phyloP scores from a whole-genome alignment of 2,797 vertebrate genomes.

The Poeciliopsis paucimaculata region DNA sequence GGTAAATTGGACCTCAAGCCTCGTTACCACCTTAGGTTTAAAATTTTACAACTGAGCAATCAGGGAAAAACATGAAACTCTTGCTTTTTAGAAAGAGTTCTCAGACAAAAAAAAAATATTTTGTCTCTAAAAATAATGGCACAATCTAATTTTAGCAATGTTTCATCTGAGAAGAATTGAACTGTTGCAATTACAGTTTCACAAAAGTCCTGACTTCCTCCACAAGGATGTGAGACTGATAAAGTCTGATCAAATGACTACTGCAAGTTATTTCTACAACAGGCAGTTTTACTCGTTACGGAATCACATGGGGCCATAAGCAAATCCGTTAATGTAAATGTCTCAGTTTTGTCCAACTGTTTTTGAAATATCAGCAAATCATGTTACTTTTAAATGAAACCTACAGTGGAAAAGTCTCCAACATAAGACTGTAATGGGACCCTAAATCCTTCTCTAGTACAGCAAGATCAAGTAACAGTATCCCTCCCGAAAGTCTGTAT shows the following conservation, averaged over 20 bases:
- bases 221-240: not conserved
- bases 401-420: slow-evolving; percentile 8
- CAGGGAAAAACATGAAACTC: not conserved
- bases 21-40: not conserved
- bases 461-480: slow-evolving; percentile 42
- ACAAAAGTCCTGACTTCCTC: not conserved
- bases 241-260: not conserved
- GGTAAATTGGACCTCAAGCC: not conserved
- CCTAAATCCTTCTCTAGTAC: slow-evolving; percentile 17
- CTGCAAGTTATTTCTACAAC: not conserved
- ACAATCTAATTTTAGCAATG: not conserved
- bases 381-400: slow-evolving; percentile 7
- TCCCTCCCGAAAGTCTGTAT: slow-evolving; percentile 15
- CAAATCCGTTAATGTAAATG: not conserved
- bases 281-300: not conserved
- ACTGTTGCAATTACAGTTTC: not conserved
- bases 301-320: not conserved
- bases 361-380: slow-evolving; percentile 5
- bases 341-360: not conserved
- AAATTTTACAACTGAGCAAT: not conserved
- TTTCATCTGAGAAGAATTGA: not conserved
- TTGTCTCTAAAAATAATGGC: not conserved
- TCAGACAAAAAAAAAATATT: not conserved
- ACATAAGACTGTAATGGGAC: slow-evolving; percentile 31
- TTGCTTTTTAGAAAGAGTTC: not conserved